Base-by-base conservation (phyloP, 2,797 vertebrate genomes). In the Notolepis coatsorum region DNA sequence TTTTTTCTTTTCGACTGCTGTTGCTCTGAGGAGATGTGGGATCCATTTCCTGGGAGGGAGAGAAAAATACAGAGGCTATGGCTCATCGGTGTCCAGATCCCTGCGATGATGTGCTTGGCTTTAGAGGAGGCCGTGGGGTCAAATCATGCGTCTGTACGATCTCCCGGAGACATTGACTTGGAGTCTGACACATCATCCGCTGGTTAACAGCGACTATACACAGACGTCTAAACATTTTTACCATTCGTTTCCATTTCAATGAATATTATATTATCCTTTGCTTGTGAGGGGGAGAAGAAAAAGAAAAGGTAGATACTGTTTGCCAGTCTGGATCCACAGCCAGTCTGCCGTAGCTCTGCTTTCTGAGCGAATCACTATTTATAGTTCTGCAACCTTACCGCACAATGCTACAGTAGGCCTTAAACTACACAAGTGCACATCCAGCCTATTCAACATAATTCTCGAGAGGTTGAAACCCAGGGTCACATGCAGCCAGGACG, bases 381-480 rank as follows among this genome's bases (percentile, higher is more conserved):
- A 85, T 91, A 92, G 85, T 57, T 23, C 35, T 41, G 75, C 76
- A 84, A 90, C 86, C 88, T 78, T 74, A 79, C 79, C 76, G 77
- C 78, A 74, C 80, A 79, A 71, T 80, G 61, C 56, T 37, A n/a
- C n/a, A n/a, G n/a, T n/a, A 58, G 57, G 81, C 81, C 75, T 85
- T 86, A 75, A 71, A 76, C 81, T 71, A 84, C 72, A 74, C 80
- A 79, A 85, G 77, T 65, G 51, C 71, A 68, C 70, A 79, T 81
- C 49, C 41, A 75, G 54, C 61, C 86, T 75, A 90, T 89, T 91
- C 71, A 91, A 82, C n/a, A 85, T 78, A 73, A 81, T 76, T 86
- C 68, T 79, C 23, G 61, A 28, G 47, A 77, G 80, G 82, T 75
- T 79, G 66, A 55, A 84, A 43, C 67, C 63, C 58, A 56, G 71